Conservation (phyloP, 2,888 invertebrate species). For the Drosophila borealis region DNA sequence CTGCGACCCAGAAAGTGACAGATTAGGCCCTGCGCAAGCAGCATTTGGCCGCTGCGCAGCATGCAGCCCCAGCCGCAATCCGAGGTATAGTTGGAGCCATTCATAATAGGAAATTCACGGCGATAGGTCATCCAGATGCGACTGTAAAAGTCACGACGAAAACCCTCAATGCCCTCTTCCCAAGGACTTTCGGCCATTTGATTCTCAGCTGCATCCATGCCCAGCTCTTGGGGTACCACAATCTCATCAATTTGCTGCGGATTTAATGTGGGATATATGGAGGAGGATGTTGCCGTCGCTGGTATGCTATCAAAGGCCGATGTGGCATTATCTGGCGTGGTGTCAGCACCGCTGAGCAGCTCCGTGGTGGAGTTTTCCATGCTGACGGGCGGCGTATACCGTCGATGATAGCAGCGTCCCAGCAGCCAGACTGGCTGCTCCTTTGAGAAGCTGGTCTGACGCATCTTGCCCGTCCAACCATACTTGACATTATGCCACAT, state of each 20-base stretch:
- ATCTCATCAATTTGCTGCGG: conserved; percentile 82
- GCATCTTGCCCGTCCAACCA: conserved; percentile 93
- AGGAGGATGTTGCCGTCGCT: conserved; percentile 36
- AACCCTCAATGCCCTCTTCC: conserved; percentile 90
- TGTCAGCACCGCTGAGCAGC: conserved; percentile 57
- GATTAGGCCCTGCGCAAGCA: conserved; percentile 94
- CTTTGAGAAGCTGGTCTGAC: conserved; percentile 90
- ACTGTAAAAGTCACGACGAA: conserved; percentile 93
- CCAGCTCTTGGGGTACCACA: conserved; percentile 86
- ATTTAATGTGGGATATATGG: conserved; percentile 72
- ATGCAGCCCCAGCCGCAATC: conserved; percentile 98
- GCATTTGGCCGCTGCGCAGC: conserved; percentile 95
- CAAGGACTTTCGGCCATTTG: conserved; percentile 83
- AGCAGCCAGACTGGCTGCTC: conserved; percentile 95
- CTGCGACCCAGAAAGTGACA: conserved; percentile 93
- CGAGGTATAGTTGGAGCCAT: conserved; percentile 92
- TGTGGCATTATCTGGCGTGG: conserved; percentile 66
- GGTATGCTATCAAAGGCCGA: conserved; percentile 76
- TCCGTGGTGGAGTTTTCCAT: conserved; percentile 85
- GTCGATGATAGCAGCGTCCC: conserved; percentile 93
- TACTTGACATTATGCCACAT: conserved; percentile 97
- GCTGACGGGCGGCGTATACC: conserved; percentile 87
- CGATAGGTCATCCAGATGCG: conserved; percentile 95
- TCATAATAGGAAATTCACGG: conserved; percentile 92
- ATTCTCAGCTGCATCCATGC: conserved; percentile 84